phyloP scores from a whole-genome alignment of 1,140 invertebrate species.

The Ceratoteleas bidentatus region DNA sequence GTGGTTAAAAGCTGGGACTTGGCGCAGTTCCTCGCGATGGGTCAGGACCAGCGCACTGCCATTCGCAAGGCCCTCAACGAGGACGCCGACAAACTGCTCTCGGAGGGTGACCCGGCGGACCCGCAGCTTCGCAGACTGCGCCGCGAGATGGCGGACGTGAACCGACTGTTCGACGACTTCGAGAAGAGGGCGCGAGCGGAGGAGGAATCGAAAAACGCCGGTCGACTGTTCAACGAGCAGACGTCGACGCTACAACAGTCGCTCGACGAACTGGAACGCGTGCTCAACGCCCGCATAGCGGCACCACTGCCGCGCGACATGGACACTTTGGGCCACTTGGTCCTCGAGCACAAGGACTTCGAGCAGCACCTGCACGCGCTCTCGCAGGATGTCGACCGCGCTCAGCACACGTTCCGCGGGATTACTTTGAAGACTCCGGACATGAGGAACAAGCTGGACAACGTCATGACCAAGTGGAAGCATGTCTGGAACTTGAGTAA shows the following conservation, averaged over 20 bases:
- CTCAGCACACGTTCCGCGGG: slow-evolving; percentile 90
- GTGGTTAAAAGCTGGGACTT: slow-evolving; percentile 97
- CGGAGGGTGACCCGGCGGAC: slow-evolving; percentile 96
- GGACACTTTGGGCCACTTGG: slow-evolving; percentile 91
- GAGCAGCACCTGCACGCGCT: slow-evolving; percentile 87
- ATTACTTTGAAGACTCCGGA: slow-evolving; percentile 93
- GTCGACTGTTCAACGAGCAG: slow-evolving; percentile 92
- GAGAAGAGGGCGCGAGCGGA: slow-evolving; percentile 92
- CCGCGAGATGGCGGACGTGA: slow-evolving; percentile 97
- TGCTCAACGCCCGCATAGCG: slow-evolving; percentile 89
- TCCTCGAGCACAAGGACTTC: slow-evolving; percentile 94
- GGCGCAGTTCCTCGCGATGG: slow-evolving; percentile 96
- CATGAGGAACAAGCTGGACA: slow-evolving; percentile 94
- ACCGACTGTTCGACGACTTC: slow-evolving; percentile 96
- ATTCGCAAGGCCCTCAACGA: slow-evolving; percentile 97
- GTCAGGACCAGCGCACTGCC: slow-evolving; percentile 95
- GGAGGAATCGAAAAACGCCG: slow-evolving; percentile 94
- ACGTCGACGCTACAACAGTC: slow-evolving; percentile 89
- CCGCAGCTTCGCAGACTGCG: slow-evolving; percentile 92
- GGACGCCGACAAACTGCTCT: slow-evolving; percentile 96
- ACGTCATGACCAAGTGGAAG: slow-evolving; percentile 95
- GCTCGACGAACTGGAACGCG: slow-evolving; percentile 92
- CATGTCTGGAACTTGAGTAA: slow-evolving; percentile 92
- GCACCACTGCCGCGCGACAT: slow-evolving; percentile 92
- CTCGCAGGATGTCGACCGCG: slow-evolving; percentile 90